A percentile compares a stretch with the other conserved stretches of the same genome.
Conservation (phyloP, 2,888 invertebrate species). For the Papilio demoleus region DNA sequence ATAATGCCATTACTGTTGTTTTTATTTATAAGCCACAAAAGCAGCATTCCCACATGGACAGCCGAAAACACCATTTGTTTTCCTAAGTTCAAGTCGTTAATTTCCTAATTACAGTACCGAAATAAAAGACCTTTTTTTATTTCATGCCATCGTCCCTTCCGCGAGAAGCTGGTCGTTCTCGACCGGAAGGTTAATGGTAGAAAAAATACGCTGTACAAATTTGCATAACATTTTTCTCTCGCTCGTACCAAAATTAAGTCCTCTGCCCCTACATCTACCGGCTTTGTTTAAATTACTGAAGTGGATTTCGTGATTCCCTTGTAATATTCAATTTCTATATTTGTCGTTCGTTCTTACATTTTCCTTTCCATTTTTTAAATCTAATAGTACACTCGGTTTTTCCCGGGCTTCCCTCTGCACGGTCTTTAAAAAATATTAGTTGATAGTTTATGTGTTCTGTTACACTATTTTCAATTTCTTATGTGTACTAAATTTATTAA, state of each 20-base stretch:
- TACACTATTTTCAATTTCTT: too few relatives aligned
- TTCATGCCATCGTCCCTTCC: slow-evolving; percentile 64
- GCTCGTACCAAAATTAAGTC: slow-evolving; percentile 76
- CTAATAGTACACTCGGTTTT: too few relatives aligned
- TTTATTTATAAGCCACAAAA: slow-evolving; percentile 62
- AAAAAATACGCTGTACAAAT: slow-evolving; percentile 82
- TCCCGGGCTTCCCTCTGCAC: too few relatives aligned
- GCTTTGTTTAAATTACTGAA: slow-evolving; percentile 78
- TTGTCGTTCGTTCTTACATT: slow-evolving; percentile 23
- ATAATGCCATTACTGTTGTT: slow-evolving; percentile 52
- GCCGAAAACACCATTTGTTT: slow-evolving; percentile 71
- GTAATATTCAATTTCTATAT: slow-evolving; percentile 57
- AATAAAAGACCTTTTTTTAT: slow-evolving; percentile 78
- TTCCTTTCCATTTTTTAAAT: not conserved
- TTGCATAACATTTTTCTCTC: slow-evolving; percentile 81
- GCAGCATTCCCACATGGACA: slow-evolving; percentile 65
- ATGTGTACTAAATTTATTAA: too few relatives aligned
- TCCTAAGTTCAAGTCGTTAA: slow-evolving; percentile 75
- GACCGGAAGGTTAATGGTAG: slow-evolving; percentile 78
- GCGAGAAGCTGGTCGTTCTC: slow-evolving; percentile 56
- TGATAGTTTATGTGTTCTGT: too few relatives aligned
- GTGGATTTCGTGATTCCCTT: slow-evolving; percentile 71
- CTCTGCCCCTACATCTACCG: slow-evolving; percentile 68
- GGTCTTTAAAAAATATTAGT: too few relatives aligned
- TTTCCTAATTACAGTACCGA: slow-evolving; percentile 80